A percentile compares a stretch with the other conserved stretches of the same genome.
phyloP scores from a whole-genome alignment of 1,140 invertebrate genomes.

The Scaptomyza pallida region DNA sequence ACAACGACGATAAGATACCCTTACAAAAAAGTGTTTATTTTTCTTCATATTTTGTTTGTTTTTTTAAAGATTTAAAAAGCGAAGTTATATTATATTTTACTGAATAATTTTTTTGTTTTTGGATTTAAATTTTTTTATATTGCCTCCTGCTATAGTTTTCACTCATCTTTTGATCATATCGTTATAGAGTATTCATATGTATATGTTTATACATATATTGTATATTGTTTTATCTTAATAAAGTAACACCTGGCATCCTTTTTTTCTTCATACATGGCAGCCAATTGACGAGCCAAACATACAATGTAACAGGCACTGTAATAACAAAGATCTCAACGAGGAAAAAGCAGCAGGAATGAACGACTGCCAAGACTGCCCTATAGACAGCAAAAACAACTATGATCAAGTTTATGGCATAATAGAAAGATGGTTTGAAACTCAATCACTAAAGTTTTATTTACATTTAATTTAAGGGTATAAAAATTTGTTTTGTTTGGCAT shows the following conservation, averaged over 20 bases:
- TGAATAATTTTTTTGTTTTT: no score
- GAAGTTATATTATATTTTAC: no score
- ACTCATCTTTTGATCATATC: no score
- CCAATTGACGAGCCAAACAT: slow-evolving; percentile 35
- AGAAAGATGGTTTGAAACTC: no score
- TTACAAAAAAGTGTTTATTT: neutral
- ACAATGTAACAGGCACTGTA: slow-evolving; percentile 47
- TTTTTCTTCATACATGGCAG: neutral
- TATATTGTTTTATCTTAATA: neutral
- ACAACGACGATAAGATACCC: neutral
- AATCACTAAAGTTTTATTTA: neutral
- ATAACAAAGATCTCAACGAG: slow-evolving; percentile 1
- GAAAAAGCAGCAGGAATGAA: neutral
- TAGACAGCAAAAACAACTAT: no score
- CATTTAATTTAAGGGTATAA: no score
- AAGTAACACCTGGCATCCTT: neutral
- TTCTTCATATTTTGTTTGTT: no score
- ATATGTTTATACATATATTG: neutral
- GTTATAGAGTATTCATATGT: no score
- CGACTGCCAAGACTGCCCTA: neutral
- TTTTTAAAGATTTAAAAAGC: no score
- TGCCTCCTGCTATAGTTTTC: no score
- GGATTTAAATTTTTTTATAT: no score
- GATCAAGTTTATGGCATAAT: no score
- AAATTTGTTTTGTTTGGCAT: neutral